Evolutionary conservation across 1,140 invertebrate genomes (phyloP).

Genomic region (Stenopsyche tienmushanensis): DNA sequence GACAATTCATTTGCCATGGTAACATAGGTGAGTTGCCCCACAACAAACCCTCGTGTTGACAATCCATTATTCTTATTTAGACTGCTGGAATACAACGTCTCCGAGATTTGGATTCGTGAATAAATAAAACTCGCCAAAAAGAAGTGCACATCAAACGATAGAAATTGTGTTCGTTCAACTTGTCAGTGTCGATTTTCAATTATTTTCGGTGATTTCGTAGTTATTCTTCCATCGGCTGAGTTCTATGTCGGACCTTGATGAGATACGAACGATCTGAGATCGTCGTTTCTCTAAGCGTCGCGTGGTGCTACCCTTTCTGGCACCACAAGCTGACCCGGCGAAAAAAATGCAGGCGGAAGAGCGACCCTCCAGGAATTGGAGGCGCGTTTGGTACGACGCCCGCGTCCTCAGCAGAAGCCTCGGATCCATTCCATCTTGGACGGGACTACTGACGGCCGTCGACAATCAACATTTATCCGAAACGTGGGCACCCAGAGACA

Average conservation of each 20-base stretch:
- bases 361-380: constrained; percentile 1
- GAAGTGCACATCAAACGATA: not conserved
- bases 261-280: too few relatives aligned
- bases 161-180: too few relatives aligned
- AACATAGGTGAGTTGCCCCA: not conserved
- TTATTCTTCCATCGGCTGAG: too few relatives aligned
- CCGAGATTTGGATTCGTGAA: not conserved
- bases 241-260: too few relatives aligned
- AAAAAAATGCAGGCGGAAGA: not conserved
- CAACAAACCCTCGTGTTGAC: constrained; percentile 11
- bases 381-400: not conserved
- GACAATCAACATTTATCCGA: not conserved
- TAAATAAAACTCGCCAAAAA: not conserved
- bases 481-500: not conserved
- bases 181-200: too few relatives aligned
- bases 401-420: constrained; percentile 14
- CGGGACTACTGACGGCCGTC: not conserved
- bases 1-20: constrained; percentile 18
- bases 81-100: not conserved
- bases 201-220: too few relatives aligned
- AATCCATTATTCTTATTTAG: constrained; percentile 1
- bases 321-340: not conserved
- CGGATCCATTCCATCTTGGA: constrained; percentile 12
- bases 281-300: too few relatives aligned
- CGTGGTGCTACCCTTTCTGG: not conserved